phyloP scores from a whole-genome alignment of 2,888 invertebrate species.

The Ormyrus nitidulus region DNA sequence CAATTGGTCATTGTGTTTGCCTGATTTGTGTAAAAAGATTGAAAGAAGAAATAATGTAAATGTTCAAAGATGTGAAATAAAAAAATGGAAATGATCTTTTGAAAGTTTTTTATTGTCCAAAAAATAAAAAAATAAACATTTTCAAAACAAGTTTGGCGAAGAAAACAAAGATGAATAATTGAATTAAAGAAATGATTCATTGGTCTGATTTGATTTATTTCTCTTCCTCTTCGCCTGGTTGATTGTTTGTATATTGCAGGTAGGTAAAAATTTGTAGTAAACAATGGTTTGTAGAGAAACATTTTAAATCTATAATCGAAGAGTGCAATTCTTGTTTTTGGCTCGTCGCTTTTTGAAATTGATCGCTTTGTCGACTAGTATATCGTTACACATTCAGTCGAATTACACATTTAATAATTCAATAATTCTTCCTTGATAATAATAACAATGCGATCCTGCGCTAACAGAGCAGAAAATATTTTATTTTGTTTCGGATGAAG shows the following conservation, averaged over 20 bases:
- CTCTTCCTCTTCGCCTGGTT: slow-evolving; percentile 37
- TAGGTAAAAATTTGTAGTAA: slow-evolving; percentile 39
- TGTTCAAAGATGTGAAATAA: slow-evolving; percentile 44
- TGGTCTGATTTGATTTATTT: slow-evolving; percentile 32
- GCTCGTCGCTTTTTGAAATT: slow-evolving; percentile 25
- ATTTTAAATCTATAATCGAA: slow-evolving; percentile 41
- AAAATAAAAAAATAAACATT: slow-evolving; percentile 53
- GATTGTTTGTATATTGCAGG: slow-evolving; percentile 22
- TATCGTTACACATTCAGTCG: slow-evolving; percentile 20
- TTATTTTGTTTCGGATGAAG: not conserved
- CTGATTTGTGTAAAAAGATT: not conserved
- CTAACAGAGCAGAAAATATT: not conserved
- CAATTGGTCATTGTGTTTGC: slow-evolving; percentile 33
- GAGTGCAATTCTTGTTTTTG: slow-evolving; percentile 33
- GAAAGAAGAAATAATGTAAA: not conserved
- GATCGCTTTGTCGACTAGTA: slow-evolving; percentile 32
- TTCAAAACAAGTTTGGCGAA: slow-evolving; percentile 41
- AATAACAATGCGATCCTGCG: not conserved
- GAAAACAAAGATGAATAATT: slow-evolving; percentile 44
- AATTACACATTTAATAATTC: slow-evolving; percentile 7
- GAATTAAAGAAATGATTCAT: slow-evolving; percentile 41
- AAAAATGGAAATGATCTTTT: slow-evolving; percentile 45
- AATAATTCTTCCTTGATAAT: slow-evolving; percentile 34
- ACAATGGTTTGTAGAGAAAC: slow-evolving; percentile 27
- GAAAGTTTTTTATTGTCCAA: slow-evolving; percentile 52